Conservation (phyloP, 2,797 vertebrate species). For the Pygocentrus nattereri region DNA sequence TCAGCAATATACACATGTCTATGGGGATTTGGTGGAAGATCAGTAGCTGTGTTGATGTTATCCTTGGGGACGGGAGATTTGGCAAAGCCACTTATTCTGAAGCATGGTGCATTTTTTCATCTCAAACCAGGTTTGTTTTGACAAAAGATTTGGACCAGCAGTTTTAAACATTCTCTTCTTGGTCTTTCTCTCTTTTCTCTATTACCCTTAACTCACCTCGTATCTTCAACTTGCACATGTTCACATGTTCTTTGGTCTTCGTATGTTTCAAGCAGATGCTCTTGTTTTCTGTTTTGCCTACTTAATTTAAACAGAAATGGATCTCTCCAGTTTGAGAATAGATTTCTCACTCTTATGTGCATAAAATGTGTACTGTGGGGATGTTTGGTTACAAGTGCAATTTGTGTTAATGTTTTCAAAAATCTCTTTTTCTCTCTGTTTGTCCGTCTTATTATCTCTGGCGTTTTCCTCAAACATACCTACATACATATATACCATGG, state of each 20-base stretch:
- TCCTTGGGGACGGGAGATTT: neutral
- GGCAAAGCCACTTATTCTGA: neutral
- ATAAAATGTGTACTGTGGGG: neutral
- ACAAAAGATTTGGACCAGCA: no score
- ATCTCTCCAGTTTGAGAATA: neutral
- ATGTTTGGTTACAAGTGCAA: neutral
- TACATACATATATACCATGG: neutral
- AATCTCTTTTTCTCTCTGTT: neutral
- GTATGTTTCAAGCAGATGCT: neutral
- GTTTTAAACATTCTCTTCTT: neutral
- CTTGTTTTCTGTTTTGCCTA: neutral
- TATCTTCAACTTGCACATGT: neutral
- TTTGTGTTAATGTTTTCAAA: neutral
- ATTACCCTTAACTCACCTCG: neutral
- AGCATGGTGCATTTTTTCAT: neutral
- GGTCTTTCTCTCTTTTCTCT: neutral
- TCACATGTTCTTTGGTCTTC: neutral
- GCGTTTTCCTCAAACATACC: neutral
- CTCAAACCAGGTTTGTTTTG: no score
- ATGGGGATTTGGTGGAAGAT: neutral
- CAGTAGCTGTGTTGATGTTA: constrained; percentile 26
- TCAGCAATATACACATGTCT: constrained; percentile 31
- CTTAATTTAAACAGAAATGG: neutral
- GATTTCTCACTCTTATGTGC: neutral
- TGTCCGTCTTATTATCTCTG: neutral